A percentile compares a stretch with the other conserved stretches of the same genome.
These are phyloP conservation scores for Platanista minor DNA, from an alignment of 2,113 vertebrate species.

Conservation along the genomic window DNA sequence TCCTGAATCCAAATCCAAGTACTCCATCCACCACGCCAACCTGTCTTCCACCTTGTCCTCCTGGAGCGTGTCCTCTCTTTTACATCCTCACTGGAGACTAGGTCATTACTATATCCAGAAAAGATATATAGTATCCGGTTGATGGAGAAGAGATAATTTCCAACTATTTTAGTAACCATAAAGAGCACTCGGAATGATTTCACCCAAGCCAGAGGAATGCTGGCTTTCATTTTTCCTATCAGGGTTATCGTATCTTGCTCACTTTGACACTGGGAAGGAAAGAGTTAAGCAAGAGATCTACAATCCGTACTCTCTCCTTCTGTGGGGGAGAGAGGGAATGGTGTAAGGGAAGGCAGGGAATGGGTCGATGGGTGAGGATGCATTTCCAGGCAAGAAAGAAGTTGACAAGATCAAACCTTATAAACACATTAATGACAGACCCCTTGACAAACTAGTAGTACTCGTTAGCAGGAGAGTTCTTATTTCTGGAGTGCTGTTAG, in stretches of 20 bases:
- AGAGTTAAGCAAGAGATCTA: background rate
- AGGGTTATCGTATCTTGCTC: background rate
- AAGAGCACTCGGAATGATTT: background rate
- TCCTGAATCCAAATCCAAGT: background rate
- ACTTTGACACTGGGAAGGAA: background rate
- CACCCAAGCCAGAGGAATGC: background rate
- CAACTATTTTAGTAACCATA: background rate
- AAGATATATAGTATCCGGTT: background rate
- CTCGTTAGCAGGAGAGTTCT: background rate
- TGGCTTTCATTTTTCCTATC: background rate
- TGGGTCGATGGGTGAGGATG: background rate
- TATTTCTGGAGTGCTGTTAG: slow-evolving; percentile 21
- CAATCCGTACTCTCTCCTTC: background rate
- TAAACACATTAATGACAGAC: background rate
- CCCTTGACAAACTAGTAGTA: background rate
- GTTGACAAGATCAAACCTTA: background rate
- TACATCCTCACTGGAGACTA: background rate
- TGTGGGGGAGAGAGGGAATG: background rate
- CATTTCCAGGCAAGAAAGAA: slow-evolving; percentile 2
- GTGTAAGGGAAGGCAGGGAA: no score
- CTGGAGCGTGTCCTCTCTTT: background rate
- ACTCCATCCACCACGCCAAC: background rate
- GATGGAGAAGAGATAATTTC: background rate
- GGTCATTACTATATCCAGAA: background rate
- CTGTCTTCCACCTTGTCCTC: background rate